Base-by-base conservation (phyloP, 1,140 invertebrate species). In the Drosophila biarmipes region DNA sequence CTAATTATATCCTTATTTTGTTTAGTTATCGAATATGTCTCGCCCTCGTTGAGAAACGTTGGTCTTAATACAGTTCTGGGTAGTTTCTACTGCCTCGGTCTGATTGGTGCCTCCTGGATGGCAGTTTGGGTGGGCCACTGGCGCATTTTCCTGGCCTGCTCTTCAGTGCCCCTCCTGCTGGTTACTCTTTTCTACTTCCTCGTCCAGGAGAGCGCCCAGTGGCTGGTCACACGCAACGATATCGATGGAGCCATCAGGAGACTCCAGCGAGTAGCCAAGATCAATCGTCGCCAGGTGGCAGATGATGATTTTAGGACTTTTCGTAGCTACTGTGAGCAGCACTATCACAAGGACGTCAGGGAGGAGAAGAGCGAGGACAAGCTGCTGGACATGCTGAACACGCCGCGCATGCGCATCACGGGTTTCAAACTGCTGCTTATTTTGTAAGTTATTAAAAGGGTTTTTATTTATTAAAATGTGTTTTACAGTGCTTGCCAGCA, bases 201-300 rank as follows among this genome's bases (percentile, higher is more conserved):
- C 24, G 90, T 95, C 73, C 93, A 94, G 71, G 94, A 95, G 81
- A 94, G 94, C 48, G 94, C 94, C 0, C 92, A 94, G 61, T 95
- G 94, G 94, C 87, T 95, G 17, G 91, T 95, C 21, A 94, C 94
- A 34, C 92, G 93, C 71, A 93, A 94, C 11, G 85, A 92, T 35
- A 90, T 92, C 4, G 92, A 93, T 12, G 91, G 94, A 51, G 94
- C 94, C 4, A 91, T 94, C 4, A 37, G 82, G 11, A 92, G 94
- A 51, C 92, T 95, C 58, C 66, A 86, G 55, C 91, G 80, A 29
- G 93, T 95, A 55, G 94, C 94, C 6, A 82, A 91, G 69, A 92
- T 94, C 15, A 95, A 95, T 81, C 91, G 92, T 0, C 92, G 91
- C 38, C 63, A 73, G 15, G 80, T 95, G 14, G 73, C 89, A 15